phyloP scores from a whole-genome alignment of 2,113 vertebrate species.

The Amia ocellicauda region DNA sequence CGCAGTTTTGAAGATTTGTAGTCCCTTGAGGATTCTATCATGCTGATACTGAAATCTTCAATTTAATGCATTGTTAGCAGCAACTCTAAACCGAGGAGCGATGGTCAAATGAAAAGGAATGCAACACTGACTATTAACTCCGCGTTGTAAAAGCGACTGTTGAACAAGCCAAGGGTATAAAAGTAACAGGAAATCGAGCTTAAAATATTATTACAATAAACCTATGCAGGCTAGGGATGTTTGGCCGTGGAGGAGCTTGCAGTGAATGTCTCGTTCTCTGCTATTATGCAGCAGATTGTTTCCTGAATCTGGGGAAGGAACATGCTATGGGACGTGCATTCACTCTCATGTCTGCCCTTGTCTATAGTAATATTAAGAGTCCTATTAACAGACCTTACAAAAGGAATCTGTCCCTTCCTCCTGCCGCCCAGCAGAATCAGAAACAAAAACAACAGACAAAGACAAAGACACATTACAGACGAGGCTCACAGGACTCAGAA shows the following conservation, averaged over 20 bases:
- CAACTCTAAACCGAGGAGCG: conserved; percentile 27
- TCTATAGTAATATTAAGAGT: conserved; percentile 44
- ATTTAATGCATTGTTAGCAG: conserved; percentile 32
- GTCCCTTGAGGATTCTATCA: conserved; percentile 42
- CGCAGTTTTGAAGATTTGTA: conserved; percentile 39
- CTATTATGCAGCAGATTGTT: no score
- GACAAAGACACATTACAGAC: conserved; percentile 80
- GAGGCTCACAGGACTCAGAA: conserved; percentile 56
- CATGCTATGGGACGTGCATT: conserved; percentile 39
- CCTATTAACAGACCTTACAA: conserved; percentile 94
- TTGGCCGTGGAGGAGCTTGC: no score
- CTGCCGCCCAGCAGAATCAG: conserved; percentile 81
- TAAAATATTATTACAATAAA: no score
- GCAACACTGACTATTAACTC: conserved; percentile 17
- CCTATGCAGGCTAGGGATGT: no score
- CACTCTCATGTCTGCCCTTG: conserved; percentile 41
- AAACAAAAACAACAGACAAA: conserved; percentile 64
- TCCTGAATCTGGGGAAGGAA: no score
- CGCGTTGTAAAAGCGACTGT: conserved; percentile 6
- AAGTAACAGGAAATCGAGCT: conserved; percentile 18
- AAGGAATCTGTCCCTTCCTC: conserved; percentile 96
- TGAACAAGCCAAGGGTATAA: conserved; percentile 35
- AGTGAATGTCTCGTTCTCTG: no score
- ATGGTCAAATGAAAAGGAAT: conserved; percentile 35
- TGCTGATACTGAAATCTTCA: conserved; percentile 28